Base-by-base conservation (phyloP, 1,140 invertebrate genomes). In the Monomorium pharaonis region DNA sequence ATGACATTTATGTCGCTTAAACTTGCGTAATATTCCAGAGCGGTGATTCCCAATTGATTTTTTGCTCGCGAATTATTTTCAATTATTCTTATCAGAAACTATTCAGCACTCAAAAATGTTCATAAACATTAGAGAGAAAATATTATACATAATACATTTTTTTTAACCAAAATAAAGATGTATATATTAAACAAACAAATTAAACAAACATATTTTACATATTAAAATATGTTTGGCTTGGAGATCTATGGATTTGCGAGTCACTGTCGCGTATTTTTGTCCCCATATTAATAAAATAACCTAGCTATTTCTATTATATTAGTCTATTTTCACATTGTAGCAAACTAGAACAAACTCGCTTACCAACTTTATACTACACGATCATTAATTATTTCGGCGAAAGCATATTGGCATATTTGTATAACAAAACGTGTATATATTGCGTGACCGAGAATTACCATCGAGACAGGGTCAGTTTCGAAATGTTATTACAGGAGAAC, bases 281-380 rank as follows among this genome's bases (percentile, higher is more conserved):
- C 24, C 18, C 9, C 21, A 72, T 72, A 81, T 72, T 81, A 81
- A n/a, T n/a, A n/a, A n/a, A 56, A 54, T 24, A 9, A 81, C 12
- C 24, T 10, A 33, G n/a, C n/a, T n/a, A n/a, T n/a, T n/a, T n/a
- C n/a, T 65, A 33, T 72, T 56, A 58, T 47, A 58, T 21, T 24
- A 44, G 12, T 72, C 67, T 33, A 83, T 58, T 72, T 83, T 42
- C 24, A 12, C 9, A 12, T 80, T 69, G 9, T 44, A 58, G 24
- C 65, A 58, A 83, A 83, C 67, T 83, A 27, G 54, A 60, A 47
- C 51, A 83, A 83, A 83, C 78, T 74, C 56, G 37, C n/a, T 74
- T n/a, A 72, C 44, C 58, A 83, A 24, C 18, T 54, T 33, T 67
- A 69, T 70, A 37, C 27, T 37, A 27, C 7, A n/a, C 18, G 24